Evolutionary conservation across 1,140 invertebrate genomes (phyloP).

Genomic region (Lucilia sericata): DNA sequence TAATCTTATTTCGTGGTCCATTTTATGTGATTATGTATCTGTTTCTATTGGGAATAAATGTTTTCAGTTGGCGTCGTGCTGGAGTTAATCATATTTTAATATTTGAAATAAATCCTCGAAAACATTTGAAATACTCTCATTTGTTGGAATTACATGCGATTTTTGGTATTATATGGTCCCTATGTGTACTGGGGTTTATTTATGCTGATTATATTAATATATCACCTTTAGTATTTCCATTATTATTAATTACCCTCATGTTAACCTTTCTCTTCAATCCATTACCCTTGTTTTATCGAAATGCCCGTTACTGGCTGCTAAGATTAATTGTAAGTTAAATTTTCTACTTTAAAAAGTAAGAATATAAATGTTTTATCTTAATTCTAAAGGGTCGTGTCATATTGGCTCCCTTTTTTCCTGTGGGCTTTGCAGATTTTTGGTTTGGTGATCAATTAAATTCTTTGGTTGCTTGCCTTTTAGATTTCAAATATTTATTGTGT

Average conservation of each 20-base stretch:
- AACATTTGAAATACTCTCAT: slow-evolving; percentile 77
- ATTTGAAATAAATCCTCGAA: slow-evolving; percentile 82
- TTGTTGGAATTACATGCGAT: slow-evolving; percentile 80
- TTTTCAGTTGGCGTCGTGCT: slow-evolving; percentile 77
- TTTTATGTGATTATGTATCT: slow-evolving; percentile 77
- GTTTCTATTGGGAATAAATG: slow-evolving; percentile 81
- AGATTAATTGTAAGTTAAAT: slow-evolving; percentile 65
- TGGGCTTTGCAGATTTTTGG: slow-evolving; percentile 94
- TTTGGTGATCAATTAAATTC: slow-evolving; percentile 92
- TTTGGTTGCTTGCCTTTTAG: slow-evolving; percentile 79
- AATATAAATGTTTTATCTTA: slow-evolving; percentile 30
- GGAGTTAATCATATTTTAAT: slow-evolving; percentile 86
- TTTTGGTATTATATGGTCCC: slow-evolving; percentile 77
- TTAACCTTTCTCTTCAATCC: slow-evolving; percentile 77
- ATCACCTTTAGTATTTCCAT: slow-evolving; percentile 73
- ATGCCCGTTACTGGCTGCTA: slow-evolving; percentile 70
- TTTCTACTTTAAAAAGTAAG: slow-evolving; percentile 53
- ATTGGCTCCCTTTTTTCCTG: slow-evolving; percentile 85
- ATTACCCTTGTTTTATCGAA: slow-evolving; percentile 73
- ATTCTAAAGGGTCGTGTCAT: slow-evolving; percentile 73
- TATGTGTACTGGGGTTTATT: slow-evolving; percentile 69
- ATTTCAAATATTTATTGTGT: slow-evolving; percentile 83
- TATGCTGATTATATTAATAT: slow-evolving; percentile 73
- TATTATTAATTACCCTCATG: slow-evolving; percentile 73
- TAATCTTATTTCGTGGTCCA: slow-evolving; percentile 75